A percentile compares a stretch with the other conserved stretches of the same genome.
These are phyloP conservation scores for Troglohyphantes excavatus DNA, from an alignment of 2,888 invertebrate species.

Conservation along the genomic window DNA sequence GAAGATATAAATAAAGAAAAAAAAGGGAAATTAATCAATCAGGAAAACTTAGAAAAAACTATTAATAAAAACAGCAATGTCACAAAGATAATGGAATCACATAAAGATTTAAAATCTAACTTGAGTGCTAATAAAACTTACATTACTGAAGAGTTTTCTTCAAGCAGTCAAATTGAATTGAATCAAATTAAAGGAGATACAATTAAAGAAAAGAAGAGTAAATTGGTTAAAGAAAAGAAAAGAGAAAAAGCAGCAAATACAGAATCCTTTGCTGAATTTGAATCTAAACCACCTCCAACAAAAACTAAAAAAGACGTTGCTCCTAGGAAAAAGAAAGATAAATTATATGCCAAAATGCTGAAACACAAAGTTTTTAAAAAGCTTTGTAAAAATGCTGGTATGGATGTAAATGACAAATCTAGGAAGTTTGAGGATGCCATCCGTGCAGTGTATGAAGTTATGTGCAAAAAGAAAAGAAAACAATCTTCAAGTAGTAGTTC, in stretches of 20 bases:
- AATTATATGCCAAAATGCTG: conserved; percentile 46
- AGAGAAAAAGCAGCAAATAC: not conserved
- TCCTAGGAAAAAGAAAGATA: conserved; percentile 36
- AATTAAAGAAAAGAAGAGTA: too few species aligned
- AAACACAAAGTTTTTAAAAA: conserved; percentile 63
- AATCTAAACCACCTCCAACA: not conserved
- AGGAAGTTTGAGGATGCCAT: conserved; percentile 59
- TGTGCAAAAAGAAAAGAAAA: conserved; percentile 53
- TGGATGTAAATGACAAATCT: conserved; percentile 23
- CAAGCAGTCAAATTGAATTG: too few species aligned
- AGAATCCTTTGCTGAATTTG: not conserved
- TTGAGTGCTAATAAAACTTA: too few species aligned
- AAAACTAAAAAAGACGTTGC: not conserved
- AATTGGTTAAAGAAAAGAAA: not conserved
- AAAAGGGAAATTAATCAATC: not conserved
- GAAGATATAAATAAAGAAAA: not conserved
- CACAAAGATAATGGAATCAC: too few species aligned
- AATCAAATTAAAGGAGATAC: too few species aligned
- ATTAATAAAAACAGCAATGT: not conserved
- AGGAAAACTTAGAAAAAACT: not conserved
- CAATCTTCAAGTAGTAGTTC: not conserved
- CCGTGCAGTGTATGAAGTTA: conserved; percentile 53
- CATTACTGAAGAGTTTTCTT: too few species aligned
- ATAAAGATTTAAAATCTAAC: too few species aligned
- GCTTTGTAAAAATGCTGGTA: conserved; percentile 19